Base-by-base conservation (phyloP, 2,888 invertebrate species). In the Branchipolynoe longqiensis region DNA sequence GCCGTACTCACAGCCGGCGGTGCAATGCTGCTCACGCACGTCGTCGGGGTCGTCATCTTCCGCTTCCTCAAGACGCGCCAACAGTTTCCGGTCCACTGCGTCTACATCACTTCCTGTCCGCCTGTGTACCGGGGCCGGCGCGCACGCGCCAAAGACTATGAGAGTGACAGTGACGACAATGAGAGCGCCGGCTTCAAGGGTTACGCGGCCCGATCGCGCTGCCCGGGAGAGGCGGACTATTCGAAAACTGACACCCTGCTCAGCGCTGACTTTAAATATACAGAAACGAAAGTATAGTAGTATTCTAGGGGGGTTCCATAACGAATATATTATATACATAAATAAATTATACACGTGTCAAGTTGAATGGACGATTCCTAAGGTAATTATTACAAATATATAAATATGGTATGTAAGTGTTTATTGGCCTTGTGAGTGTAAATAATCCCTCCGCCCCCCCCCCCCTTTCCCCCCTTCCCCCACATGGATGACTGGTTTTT, bases 1-100 rank as follows among this genome's bases (percentile, higher is more conserved):
- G 85, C 86, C 59, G 69, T 89, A 36, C 41, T 88, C 83, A 73
- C 86, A 48, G 82, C 82, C 64, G 64, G 85, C 28, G 82, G 86
- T 38, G 69, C 64, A 83, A 88, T 89, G 86, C 58, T 88, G 36
- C 64, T 88, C 83, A 86, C 87, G 48, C 87, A 88, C 85, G 54
- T 88, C 48, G 36, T 82, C 82, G 87, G 89, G 56, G 59, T 78
- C 85, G 83, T 89, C 82, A n/a, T 87, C 38, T 88, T 87, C 83
- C 87, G 87, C 48, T 89, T 82, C 84, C 85, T 89, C 38, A 88
- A 86, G 59, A 83, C 85, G 12, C 85, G 87, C 48, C 85, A 83
- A 58, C 82, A 81, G 22, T 85, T 85, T 73, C 62, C 86, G 8
- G 85, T 88, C n/a, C 85, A 86, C 36, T 81, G 86, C 2, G 81